Evolutionary conservation across 1,140 invertebrate genomes (phyloP).

Genomic region (Drosophila willistoni): DNA sequence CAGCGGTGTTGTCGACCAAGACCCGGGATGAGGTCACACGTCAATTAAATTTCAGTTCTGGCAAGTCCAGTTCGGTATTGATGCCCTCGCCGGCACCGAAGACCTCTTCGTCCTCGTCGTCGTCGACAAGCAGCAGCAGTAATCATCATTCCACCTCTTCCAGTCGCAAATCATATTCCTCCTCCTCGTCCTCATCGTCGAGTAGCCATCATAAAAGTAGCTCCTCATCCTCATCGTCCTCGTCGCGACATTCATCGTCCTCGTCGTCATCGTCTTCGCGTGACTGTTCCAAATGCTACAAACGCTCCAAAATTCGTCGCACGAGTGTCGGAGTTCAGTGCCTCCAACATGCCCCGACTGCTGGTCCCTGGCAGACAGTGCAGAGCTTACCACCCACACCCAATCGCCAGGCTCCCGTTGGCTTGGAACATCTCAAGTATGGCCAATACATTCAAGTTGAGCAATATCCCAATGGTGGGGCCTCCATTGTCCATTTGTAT

Average conservation of each 20-base stretch:
- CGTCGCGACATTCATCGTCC: slow-evolving; percentile 54
- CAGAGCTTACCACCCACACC: slow-evolving; percentile 74
- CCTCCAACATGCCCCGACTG: slow-evolving; percentile 55
- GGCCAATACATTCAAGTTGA: slow-evolving; percentile 93
- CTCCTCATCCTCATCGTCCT: slow-evolving; percentile 60
- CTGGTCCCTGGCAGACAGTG: slow-evolving; percentile 60
- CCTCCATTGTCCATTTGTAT: slow-evolving; percentile 94
- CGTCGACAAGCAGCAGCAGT: slow-evolving; percentile 35
- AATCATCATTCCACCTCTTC: slow-evolving; percentile 62
- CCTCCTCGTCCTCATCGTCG: slow-evolving; percentile 61
- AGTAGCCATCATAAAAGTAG: slow-evolving; percentile 61
- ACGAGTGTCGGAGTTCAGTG: slow-evolving; percentile 87
- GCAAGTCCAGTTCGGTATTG: slow-evolving; percentile 43
- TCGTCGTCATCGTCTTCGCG: slow-evolving; percentile 76
- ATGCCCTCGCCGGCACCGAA: slow-evolving; percentile 76
- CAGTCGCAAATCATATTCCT: slow-evolving; percentile 56
- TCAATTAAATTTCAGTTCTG: slow-evolving; percentile 62
- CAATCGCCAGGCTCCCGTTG: slow-evolving; percentile 74
- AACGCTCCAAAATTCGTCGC: slow-evolving; percentile 86
- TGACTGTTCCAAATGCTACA: slow-evolving; percentile 86
- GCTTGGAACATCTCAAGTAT: slow-evolving; percentile 87
- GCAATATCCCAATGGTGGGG: slow-evolving; percentile 97
- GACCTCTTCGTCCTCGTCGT: slow-evolving; percentile 29
- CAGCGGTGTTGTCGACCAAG: slow-evolving; percentile 32
- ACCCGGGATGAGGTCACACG: slow-evolving; percentile 75